Conservation (phyloP, 2,797 vertebrate genomes). For the Pipistrellus kuhlii region DNA sequence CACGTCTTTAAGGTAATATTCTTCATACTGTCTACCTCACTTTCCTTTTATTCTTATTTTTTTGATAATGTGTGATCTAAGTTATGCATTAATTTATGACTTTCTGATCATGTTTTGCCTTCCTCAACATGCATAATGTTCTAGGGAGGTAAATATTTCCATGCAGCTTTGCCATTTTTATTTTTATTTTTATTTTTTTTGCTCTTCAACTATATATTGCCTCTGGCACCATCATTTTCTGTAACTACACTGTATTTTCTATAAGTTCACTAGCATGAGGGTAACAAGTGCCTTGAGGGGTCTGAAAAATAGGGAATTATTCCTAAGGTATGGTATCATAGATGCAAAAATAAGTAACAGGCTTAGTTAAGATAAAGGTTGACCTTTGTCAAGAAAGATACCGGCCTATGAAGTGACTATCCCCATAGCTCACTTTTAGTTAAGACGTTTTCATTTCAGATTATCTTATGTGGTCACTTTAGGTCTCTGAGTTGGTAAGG, state of each 20-base stretch:
- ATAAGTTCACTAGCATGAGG: neutral
- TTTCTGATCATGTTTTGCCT: slow-evolving; percentile 22
- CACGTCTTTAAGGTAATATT: neutral
- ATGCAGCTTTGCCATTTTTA: neutral
- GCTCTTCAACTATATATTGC: slow-evolving; percentile 44
- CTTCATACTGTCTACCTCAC: neutral
- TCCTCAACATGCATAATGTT: neutral
- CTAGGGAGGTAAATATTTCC: slow-evolving; percentile 13
- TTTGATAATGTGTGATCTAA: neutral
- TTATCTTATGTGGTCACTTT: neutral
- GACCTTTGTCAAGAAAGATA: neutral
- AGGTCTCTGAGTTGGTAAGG: neutral
- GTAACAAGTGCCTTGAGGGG: neutral
- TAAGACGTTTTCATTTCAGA: neutral
- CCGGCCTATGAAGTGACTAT: neutral
- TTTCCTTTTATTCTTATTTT: slow-evolving; percentile 1
- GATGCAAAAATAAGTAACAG: neutral
- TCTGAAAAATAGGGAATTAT: neutral
- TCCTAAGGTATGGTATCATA: neutral
- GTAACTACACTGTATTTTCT: neutral
- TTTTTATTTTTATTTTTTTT: neutral
- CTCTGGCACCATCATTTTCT: neutral
- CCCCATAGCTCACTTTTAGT: neutral
- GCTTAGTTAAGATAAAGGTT: neutral
- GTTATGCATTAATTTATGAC: neutral